Percentiles rank a stretch among this genome's conserved stretches.
These are phyloP conservation scores for Ophion ventricosus DNA, from an alignment of 2,888 invertebrate species.

Conservation along the genomic window DNA sequence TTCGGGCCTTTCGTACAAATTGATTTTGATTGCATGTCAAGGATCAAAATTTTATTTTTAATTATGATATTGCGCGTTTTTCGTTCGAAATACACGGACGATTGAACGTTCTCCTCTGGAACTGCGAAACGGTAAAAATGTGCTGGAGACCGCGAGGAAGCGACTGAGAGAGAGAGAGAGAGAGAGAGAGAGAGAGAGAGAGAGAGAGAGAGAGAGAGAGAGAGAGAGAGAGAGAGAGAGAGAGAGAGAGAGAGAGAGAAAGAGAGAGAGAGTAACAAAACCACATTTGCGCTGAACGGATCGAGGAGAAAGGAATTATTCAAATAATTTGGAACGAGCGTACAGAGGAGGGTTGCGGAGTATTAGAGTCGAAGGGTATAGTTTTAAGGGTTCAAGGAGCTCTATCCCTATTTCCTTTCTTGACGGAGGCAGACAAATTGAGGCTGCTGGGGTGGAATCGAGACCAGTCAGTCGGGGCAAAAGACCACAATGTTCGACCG, in stretches of 20 bases:
- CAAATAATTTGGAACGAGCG: slow-evolving; percentile 19
- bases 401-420: slow-evolving; percentile 50
- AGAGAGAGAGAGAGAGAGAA: neutral
- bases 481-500: slow-evolving; percentile 60
- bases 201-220: neutral
- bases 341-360: slow-evolving; percentile 4
- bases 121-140: neutral
- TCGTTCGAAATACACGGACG: neutral
- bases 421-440: slow-evolving; percentile 60
- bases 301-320: slow-evolving; percentile 10
- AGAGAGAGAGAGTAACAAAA: neutral
- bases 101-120: neutral
- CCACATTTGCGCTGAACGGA: neutral
- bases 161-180: too few relatives aligned
- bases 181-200: neutral
- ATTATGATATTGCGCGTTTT: neutral
- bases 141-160: neutral
- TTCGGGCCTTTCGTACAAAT: neutral
- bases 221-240: neutral
- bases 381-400: slow-evolving; percentile 33
- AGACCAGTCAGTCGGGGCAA: slow-evolving; percentile 63
- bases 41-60: neutral
- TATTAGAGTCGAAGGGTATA: slow-evolving; percentile 24
- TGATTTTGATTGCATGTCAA: neutral
- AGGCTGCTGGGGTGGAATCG: slow-evolving; percentile 60